phyloP scores from a whole-genome alignment of 2,113 vertebrate genomes.

The Capreolus pygargus region DNA sequence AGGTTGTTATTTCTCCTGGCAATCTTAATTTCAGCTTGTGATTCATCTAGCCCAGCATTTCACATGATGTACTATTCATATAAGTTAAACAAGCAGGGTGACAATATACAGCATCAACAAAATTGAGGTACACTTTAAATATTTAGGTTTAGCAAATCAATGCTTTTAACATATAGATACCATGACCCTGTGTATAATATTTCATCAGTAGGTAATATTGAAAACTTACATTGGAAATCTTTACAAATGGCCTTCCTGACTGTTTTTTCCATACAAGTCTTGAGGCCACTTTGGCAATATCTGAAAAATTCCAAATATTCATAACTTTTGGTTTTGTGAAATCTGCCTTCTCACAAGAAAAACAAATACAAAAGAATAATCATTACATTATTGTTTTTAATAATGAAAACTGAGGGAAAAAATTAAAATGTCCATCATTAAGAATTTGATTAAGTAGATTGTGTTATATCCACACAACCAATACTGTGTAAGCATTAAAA shows the following conservation, averaged over 20 bases:
- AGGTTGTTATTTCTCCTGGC: background rate
- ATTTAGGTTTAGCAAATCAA: background rate
- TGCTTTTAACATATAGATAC: background rate
- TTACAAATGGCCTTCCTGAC: background rate
- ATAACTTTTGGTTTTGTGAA: background rate
- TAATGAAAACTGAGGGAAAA: background rate
- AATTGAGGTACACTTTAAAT: background rate
- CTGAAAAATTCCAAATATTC: background rate
- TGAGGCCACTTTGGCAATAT: background rate
- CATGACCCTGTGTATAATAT: too few species aligned
- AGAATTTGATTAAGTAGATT: background rate
- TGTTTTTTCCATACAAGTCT: background rate
- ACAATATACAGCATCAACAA: background rate
- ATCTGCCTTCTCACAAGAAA: background rate
- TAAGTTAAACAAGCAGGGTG: background rate
- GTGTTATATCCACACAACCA: background rate
- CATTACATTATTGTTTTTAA: background rate
- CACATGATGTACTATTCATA: background rate
- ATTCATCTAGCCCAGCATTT: background rate
- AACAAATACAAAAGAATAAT: background rate
- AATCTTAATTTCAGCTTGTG: background rate
- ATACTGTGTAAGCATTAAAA: background rate
- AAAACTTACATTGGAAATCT: background rate
- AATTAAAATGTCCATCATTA: background rate
- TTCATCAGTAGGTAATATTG: background rate